These are phyloP conservation scores for Emydoidea blandingii DNA, from an alignment of 2,797 vertebrate species.

Conservation along the genomic window DNA sequence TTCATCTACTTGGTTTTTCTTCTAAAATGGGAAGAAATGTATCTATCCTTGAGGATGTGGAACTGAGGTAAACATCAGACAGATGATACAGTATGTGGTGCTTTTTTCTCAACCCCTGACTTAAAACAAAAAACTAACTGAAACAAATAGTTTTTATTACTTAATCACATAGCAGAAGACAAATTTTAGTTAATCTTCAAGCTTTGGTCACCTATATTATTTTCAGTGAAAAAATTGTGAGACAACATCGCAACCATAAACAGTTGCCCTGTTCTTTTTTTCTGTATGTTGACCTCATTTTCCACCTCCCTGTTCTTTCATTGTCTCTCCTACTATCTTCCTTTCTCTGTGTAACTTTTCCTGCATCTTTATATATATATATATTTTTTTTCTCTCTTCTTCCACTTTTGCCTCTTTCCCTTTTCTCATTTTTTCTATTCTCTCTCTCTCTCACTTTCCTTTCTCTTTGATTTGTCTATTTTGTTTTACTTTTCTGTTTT, in stretches of 20 bases:
- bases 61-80: not conserved
- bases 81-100: not conserved
- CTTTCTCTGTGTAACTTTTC: not conserved
- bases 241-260: not conserved
- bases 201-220: not conserved
- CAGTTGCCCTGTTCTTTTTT: not conserved
- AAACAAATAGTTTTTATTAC: not conserved
- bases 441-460: not conserved
- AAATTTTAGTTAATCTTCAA: not conserved
- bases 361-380: not conserved
- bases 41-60: not conserved
- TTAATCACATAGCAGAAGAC: not conserved
- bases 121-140: not conserved
- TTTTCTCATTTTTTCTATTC: not conserved
- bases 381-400: not conserved
- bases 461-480: not conserved
- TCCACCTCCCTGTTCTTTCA: fast-evolving
- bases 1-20: not conserved
- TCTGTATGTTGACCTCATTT: not conserved
- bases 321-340: not conserved
- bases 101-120: not conserved
- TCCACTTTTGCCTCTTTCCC: not conserved
- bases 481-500: not conserved
- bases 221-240: not conserved
- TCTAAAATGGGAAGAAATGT: too few relatives aligned